Base-by-base conservation (phyloP, 2,888 invertebrate genomes). In the Cylindroiulus punctatus region DNA sequence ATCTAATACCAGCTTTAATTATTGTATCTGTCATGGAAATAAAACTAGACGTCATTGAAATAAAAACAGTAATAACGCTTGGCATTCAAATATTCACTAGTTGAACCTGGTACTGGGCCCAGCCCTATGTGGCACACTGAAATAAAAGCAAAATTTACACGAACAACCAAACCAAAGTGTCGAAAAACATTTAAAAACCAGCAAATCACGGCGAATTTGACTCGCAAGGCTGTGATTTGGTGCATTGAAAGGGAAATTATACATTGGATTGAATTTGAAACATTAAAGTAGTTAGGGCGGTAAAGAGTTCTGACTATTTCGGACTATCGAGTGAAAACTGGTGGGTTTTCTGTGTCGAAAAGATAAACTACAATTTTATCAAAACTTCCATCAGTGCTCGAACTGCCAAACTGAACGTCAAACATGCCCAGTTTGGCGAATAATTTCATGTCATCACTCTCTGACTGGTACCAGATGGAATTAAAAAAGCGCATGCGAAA, bases 401-500 rank as follows among this genome's bases (percentile, higher is more conserved):
- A 47, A 19, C 84, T 84, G 2, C 86, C 86, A 83, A 87, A 87
- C 10, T 87, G 87, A 8, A 87, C 87, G 30, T 86, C 57, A 47
- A 87, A 82, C 47, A 87, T 84, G 32, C 84, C 65, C 36, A 47
- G 26, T 19, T 84, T 86, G 0, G 87, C 36, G 26, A 87, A 86
- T 26, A 88, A 44, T 52, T 86, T 87, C 86, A 84, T 87, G 52
- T 88, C 87, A 81, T 88, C 88, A 81, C 86, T 86, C n/a, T 87
- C 88, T 19, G 87, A 87, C 26, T 84, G 85, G 81, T 87, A 87
- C 88, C 88, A 88, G 47, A 88, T 82, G 57, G 86, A 88, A 76
- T 85, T 85, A 22, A 87, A 88, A 81, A 88, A 88, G 10, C 44
- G 22, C 86, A 88, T 86, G 36, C 52, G 47, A 76, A 87, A 87